Base-by-base conservation (phyloP, 2,113 vertebrate species). In the Speoplatyrhinus poulsoni region DNA sequence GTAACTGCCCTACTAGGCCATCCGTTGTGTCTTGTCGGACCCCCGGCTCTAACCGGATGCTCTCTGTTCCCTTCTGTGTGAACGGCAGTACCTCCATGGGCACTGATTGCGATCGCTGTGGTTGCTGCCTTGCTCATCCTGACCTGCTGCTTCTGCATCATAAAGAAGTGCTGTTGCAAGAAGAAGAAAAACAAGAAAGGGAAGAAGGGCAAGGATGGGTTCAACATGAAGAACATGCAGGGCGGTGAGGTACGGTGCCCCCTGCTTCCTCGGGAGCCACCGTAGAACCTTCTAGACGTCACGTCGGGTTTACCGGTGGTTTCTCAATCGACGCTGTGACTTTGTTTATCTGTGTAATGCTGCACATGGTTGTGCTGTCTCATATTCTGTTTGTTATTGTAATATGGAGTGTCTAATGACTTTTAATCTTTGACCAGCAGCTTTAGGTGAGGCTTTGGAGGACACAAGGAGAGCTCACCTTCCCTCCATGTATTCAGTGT, bases 101-200 rank as follows among this genome's bases (percentile, higher is more conserved):
- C 97, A 15, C 90, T 99, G 85, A 96, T 98, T 0, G 96, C 98
- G 85, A 96, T 99, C 0, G 95, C 96, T 0, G 95, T 99, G 66
- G 96, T 99, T 1, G 95, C 93, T 0, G 96, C 95, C 1, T 91
- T 99, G 67, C 93, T 99, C 73, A 81, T 99, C 72, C 92, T 99
- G 80, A 96, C 96, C 84, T 99, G 98, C 87, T 99, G 98, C 91
- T 96, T 99, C 91, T 99, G 98, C 90, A 96, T 99, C 88, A 98
- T 98, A 86, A 99, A 99, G 91, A 99, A 99, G 79, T 99, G 98
- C 90, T 98, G 95, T 90, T 99, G 97, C 83, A 99, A 98, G 93
- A 99, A 96, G 93, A 98, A 96, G 94, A 99, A 98, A 91, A 98
- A 95, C 92, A 99, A 99, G 91, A 99, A 99, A 73, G 92, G 92